Percentiles rank a stretch among this genome's conserved stretches.
Conservation (phyloP, 2,888 invertebrate genomes). For the Phania funesta region DNA sequence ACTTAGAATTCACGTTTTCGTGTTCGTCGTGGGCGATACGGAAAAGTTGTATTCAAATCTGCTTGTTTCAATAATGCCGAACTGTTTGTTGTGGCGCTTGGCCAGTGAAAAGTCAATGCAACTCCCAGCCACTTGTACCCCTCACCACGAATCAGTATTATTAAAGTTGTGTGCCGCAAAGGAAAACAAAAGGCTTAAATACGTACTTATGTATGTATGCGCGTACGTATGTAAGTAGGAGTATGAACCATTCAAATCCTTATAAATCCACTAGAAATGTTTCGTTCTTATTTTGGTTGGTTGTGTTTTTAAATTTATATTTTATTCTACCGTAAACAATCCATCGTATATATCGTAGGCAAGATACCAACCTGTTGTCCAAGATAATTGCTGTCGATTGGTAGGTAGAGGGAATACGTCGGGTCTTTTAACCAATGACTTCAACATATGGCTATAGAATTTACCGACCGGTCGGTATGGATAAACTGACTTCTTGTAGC, state of each 20-base stretch:
- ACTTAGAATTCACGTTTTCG: slow-evolving; percentile 70
- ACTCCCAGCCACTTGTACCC: neutral
- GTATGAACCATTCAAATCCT: neutral
- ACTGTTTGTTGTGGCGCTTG: slow-evolving; percentile 52
- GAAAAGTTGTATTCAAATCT: slow-evolving; percentile 56
- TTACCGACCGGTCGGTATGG: too few relatives aligned
- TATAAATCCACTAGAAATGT: neutral
- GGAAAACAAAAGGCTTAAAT: slow-evolving; percentile 42
- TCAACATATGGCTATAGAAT: too few relatives aligned
- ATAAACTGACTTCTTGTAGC: too few relatives aligned
- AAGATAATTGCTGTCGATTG: neutral
- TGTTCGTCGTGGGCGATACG: slow-evolving; percentile 71
- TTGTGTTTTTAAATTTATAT: neutral
- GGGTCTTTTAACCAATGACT: too few relatives aligned
- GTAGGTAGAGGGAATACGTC: neutral
- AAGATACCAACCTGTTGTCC: neutral
- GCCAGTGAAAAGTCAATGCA: neutral
- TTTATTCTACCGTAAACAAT: slow-evolving; percentile 25
- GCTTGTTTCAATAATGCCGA: slow-evolving; percentile 43
- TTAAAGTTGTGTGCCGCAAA: slow-evolving; percentile 42
- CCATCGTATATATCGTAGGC: neutral
- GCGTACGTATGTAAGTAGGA: neutral
- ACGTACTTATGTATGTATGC: neutral
- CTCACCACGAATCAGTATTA: neutral
- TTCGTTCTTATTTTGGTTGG: neutral